phyloP scores from a whole-genome alignment of 2,888 invertebrate genomes.

The Alloscopus bannaensis region DNA sequence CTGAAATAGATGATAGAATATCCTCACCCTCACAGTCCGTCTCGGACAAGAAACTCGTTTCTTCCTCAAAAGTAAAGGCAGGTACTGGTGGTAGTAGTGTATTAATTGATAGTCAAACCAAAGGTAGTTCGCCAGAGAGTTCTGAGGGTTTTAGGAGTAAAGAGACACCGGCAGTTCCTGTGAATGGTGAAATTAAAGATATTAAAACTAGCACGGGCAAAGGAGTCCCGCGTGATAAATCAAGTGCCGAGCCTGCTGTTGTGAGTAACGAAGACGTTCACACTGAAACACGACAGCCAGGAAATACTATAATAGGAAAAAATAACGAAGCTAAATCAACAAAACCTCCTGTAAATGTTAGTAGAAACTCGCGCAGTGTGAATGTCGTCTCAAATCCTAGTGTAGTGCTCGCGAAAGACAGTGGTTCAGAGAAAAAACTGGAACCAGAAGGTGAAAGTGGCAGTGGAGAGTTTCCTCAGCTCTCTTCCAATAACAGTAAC shows the following conservation, averaged over 20 bases:
- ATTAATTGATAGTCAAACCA: constrained; percentile 48
- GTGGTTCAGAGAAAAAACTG: constrained; percentile 19
- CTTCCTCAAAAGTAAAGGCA: constrained; percentile 9
- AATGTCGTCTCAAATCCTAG: constrained; percentile 52
- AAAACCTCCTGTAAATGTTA: constrained; percentile 43
- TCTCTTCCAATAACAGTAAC: constrained; percentile 37
- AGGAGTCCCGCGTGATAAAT: constrained; percentile 56
- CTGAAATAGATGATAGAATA: constrained; percentile 42
- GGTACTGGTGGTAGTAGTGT: constrained; percentile 38
- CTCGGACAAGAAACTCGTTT: constrained; percentile 1
- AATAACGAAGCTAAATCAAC: constrained; percentile 31
- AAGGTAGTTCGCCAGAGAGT: constrained; percentile 40
- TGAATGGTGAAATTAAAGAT: constrained; percentile 59
- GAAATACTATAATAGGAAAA: constrained; percentile 35
- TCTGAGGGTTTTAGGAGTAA: constrained; percentile 18
- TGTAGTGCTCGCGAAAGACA: constrained; percentile 25
- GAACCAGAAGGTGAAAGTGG: constrained; percentile 37
- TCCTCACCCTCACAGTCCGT: background rate
- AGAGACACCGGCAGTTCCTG: constrained; percentile 21
- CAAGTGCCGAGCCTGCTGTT: constrained; percentile 61
- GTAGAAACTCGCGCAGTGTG: constrained; percentile 56
- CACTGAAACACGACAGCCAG: constrained; percentile 12
- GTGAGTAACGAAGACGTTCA: constrained; percentile 27
- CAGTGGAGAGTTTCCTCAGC: constrained; percentile 62
- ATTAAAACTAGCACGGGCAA: constrained; percentile 41